Evolutionary conservation across 2,113 vertebrate species (phyloP).

Genomic region (Eleginops maclovinus): DNA sequence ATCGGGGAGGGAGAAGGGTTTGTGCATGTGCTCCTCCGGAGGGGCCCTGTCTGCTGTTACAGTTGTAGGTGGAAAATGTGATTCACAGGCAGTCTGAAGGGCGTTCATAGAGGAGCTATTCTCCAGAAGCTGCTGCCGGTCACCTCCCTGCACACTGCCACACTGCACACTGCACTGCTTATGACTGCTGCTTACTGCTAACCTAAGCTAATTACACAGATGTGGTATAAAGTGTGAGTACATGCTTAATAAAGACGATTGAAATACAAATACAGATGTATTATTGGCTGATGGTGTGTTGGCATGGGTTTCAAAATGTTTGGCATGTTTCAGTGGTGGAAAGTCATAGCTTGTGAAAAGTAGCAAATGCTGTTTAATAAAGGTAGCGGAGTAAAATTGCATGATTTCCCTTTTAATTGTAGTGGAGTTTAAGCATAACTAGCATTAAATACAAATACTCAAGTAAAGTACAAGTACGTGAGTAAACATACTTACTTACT

Average conservation of each 20-base stretch:
- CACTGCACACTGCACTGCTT: neutral
- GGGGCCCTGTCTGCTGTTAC: conserved; percentile 40
- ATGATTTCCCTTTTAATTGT: too few species aligned
- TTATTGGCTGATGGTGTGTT: neutral
- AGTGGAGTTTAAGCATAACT: too few species aligned
- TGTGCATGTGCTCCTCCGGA: conserved; percentile 17
- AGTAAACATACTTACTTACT: too few species aligned
- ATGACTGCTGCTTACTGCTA: neutral
- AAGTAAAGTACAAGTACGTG: too few species aligned
- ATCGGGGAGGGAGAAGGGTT: neutral
- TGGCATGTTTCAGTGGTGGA: too few species aligned
- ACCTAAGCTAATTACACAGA: neutral
- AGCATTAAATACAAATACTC: too few species aligned
- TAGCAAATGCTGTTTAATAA: too few species aligned
- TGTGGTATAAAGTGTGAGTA: neutral
- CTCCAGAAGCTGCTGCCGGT: conserved; percentile 42
- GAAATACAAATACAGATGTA: neutral
- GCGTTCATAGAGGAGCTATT: conserved; percentile 74
- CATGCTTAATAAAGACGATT: neutral
- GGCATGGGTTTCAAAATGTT: neutral
- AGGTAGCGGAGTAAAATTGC: too few species aligned
- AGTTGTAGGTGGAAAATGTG: conserved; percentile 77
- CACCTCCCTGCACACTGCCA: conserved; percentile 53
- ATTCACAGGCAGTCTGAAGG: conserved; percentile 68
- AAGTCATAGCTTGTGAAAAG: too few species aligned